Base-by-base conservation (phyloP, 2,888 invertebrate genomes). In the Leptinotarsa peninsularis region DNA sequence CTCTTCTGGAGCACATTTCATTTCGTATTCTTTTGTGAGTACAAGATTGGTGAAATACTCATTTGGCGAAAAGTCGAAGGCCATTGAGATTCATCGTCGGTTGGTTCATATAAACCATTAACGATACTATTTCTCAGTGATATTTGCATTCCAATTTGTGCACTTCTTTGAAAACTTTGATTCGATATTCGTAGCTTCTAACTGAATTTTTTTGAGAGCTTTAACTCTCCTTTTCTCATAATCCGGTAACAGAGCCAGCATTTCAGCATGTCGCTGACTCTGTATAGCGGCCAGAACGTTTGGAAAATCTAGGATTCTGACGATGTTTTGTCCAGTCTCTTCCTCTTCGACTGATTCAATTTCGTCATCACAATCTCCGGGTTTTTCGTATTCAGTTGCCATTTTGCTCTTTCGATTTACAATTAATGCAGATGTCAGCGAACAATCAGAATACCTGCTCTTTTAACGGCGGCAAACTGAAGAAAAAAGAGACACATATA, bases 81-180 rank as follows among this genome's bases (percentile, higher is more conserved):
- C 93, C 96, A 97, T 81, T 94, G 93, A 85, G 95, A 94, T 86
- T 98, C 97, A 4, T 94, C 95, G 72, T 96, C 96, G 15, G 91
- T 94, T 0, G 99, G 99, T 88, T 99, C 98, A 85, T 95, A 92
- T 4, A 86, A 88, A 1, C 96, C 98, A 80, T 91, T 91, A 15
- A 93, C 90, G 68, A 93, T 92, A 81, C 89, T 89, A 76, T 90
- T 96, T 94, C 82, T 95, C 94, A 88, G 85, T 95, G 94, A 88
- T 96, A 98, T 88, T 95, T 95, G 90, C 95, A 94, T 89, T 99
- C 99, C 70, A 99, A 91, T 27, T 93, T 93, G 86, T 98, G 98
- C 60, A 99, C 95, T 85, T 98, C 97, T 84, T 94, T 93, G 89
- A 98, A 98, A 89, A 99, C 98, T 86, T 96, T 93, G 0, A 94